phyloP scores from a whole-genome alignment of 2,113 vertebrate species.

The Suricata suricatta region DNA sequence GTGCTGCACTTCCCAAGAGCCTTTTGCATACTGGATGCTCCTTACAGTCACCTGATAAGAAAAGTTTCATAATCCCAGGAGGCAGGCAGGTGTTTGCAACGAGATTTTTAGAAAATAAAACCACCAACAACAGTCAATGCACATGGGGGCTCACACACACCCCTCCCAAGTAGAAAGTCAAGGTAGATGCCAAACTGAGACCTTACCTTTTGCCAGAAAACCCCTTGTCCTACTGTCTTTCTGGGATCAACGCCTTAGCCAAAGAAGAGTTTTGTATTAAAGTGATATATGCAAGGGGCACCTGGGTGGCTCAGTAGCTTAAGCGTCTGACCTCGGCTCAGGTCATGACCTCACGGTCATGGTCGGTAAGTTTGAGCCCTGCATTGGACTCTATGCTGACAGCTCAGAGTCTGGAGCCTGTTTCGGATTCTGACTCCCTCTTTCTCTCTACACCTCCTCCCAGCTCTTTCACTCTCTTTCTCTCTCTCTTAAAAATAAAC shows the following conservation, averaged over 20 bases:
- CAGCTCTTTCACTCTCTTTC: too few species aligned
- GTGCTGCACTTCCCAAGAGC: not conserved
- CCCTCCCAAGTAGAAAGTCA: not conserved
- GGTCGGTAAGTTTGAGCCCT: too few species aligned
- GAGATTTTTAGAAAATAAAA: conserved; percentile 24
- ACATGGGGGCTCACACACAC: not conserved
- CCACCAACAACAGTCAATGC: not conserved
- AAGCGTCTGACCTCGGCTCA: too few species aligned
- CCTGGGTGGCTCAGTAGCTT: too few species aligned
- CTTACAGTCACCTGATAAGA: not conserved
- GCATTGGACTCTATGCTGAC: too few species aligned
- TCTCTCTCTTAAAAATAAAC: too few species aligned
- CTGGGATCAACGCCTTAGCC: not conserved
- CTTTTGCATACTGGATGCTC: not conserved
- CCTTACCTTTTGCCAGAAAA: not conserved
- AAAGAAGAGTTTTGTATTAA: not conserved
- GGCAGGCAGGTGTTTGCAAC: not conserved
- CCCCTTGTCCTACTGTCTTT: not conserved
- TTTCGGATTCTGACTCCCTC: too few species aligned
- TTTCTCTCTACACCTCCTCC: too few species aligned
- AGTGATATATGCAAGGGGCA: not conserved
- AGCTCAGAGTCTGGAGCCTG: too few species aligned
- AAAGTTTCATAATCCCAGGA: not conserved
- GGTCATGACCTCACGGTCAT: too few species aligned
- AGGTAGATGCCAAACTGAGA: not conserved